phyloP scores from a whole-genome alignment of 2,797 vertebrate species.

The Poeciliopsis presidionis region DNA sequence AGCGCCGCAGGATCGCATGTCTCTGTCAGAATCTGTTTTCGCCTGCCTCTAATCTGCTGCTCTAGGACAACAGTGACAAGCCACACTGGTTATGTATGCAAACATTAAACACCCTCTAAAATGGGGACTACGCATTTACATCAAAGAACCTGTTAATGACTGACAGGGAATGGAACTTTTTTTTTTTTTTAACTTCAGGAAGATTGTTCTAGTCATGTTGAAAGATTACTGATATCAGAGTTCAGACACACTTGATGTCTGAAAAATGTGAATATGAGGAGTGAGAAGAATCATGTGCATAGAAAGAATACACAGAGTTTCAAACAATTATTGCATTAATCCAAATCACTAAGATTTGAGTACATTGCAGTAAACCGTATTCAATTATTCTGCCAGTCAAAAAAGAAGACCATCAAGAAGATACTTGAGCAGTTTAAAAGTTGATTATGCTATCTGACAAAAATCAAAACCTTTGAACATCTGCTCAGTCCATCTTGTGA shows the following conservation, averaged over 20 bases:
- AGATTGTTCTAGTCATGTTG: slow-evolving; percentile 49
- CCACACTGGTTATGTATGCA: slow-evolving; percentile 26
- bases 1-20: slow-evolving; percentile 6
- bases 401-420: background rate
- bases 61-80: slow-evolving; percentile 6
- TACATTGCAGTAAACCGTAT: background rate
- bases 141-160: slow-evolving; percentile 65
- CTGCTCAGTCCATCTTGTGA: background rate
- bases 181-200: slow-evolving; percentile 33
- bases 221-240: slow-evolving; percentile 55
- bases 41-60: slow-evolving; percentile 4
- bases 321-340: background rate
- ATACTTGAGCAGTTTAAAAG: background rate
- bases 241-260: slow-evolving; percentile 9
- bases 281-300: background rate
- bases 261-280: background rate
- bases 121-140: background rate
- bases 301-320: background rate
- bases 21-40: slow-evolving; percentile 51
- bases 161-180: slow-evolving; percentile 39
- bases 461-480: background rate
- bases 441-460: background rate
- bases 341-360: background rate
- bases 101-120: slow-evolving; percentile 18
- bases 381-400: background rate